A percentile compares a stretch with the other conserved stretches of the same genome.
phyloP scores from a whole-genome alignment of 2,888 invertebrate species.

The Polietes domitor region DNA sequence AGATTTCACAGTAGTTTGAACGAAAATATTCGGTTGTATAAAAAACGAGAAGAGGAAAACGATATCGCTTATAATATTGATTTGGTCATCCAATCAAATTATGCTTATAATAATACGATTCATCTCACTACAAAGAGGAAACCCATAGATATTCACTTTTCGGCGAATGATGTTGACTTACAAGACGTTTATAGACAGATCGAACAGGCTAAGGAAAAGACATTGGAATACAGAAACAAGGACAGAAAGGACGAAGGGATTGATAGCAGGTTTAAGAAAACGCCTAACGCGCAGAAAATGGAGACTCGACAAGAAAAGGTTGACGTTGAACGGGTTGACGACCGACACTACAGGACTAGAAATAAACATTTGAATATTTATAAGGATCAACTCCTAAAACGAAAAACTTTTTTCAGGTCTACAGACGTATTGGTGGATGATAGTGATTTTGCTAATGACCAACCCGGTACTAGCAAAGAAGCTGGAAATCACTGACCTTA shows the following conservation, averaged over 20 bases:
- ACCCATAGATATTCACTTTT: conserved; percentile 29
- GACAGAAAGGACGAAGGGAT: conserved; percentile 20
- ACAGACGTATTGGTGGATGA: not conserved
- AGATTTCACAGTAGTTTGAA: conserved; percentile 18
- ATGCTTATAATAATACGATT: conserved; percentile 43
- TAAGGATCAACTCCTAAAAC: conserved; percentile 13
- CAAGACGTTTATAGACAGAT: conserved; percentile 14
- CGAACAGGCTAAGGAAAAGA: conserved; percentile 6
- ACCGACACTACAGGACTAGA: not conserved
- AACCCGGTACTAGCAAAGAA: not conserved
- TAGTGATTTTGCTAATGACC: not conserved
- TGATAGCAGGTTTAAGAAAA: not conserved
- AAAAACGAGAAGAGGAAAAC: conserved; percentile 10
- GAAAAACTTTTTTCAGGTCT: not conserved
- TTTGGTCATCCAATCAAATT: not conserved
- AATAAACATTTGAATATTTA: not conserved
- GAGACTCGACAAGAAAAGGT: not conserved
- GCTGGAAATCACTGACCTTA: not conserved
- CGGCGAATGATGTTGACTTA: not conserved
- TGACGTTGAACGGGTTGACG: not conserved
- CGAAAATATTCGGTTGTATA: conserved; percentile 36
- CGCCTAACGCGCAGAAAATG: not conserved
- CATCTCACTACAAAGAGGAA: conserved; percentile 49
- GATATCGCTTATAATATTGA: not conserved
- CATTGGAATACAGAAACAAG: not conserved